These are phyloP conservation scores for Epistrophe eligans DNA, from an alignment of 2,888 invertebrate species.

Conservation along the genomic window DNA sequence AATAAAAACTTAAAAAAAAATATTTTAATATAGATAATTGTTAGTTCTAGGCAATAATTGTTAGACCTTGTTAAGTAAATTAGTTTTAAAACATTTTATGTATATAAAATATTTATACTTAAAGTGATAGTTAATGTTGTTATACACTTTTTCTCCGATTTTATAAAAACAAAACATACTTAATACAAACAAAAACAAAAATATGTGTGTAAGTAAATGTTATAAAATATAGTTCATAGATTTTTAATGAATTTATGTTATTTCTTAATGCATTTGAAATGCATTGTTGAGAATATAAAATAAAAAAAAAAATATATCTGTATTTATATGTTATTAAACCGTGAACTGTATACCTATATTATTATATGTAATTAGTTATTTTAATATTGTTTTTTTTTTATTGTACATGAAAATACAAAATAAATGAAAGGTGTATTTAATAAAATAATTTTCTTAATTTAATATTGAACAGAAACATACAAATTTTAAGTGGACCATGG, in stretches of 20 bases:
- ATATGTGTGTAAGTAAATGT: slow-evolving; percentile 29
- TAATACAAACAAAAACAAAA: slow-evolving; percentile 9
- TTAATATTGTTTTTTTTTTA: slow-evolving; percentile 53
- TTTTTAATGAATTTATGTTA: slow-evolving; percentile 33
- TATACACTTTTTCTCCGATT: slow-evolving; percentile 53
- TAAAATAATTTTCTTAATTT: not conserved
- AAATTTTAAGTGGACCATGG: not conserved
- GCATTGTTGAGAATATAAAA: slow-evolving; percentile 47
- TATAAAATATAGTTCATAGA: slow-evolving; percentile 32
- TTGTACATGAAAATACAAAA: slow-evolving; percentile 61
- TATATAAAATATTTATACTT: slow-evolving; percentile 56
- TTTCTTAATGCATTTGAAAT: slow-evolving; percentile 54
- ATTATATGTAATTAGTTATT: slow-evolving; percentile 37
- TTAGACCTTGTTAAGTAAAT: slow-evolving; percentile 35
- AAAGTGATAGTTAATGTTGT: slow-evolving; percentile 47
- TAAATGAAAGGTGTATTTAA: slow-evolving; percentile 65
- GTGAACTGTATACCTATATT: slow-evolving; percentile 39
- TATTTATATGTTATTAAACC: slow-evolving; percentile 37
- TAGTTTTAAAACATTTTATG: slow-evolving; percentile 45
- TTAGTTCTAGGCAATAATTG: slow-evolving; percentile 27
- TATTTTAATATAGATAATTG: slow-evolving; percentile 2
- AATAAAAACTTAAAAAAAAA: not conserved
- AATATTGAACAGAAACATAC: not conserved
- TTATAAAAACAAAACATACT: slow-evolving; percentile 23
- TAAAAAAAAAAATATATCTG: not conserved